Base-by-base conservation (phyloP, 1,140 invertebrate genomes). In the Mamestra configurata region DNA sequence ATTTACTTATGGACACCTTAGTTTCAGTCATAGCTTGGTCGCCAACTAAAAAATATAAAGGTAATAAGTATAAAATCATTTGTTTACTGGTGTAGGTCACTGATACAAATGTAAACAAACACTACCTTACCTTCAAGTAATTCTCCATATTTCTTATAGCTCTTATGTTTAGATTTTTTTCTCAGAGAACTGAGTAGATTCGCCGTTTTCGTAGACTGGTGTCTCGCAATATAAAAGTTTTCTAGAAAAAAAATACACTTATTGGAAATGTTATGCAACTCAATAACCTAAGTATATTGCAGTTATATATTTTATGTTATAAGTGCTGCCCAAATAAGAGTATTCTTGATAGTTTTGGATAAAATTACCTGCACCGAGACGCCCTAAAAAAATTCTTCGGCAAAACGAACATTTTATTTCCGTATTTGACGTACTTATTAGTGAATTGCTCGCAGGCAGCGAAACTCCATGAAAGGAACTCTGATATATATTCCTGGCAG, bases 1-100 rank as follows among this genome's bases (percentile, higher is more conserved):
- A 89, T 81, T 96, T 97, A 80, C 96, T 96, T 3, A 97, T 96
- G 8, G 95, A 92, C 18, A 97, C 96, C 88, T 96, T 97, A 46
- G 95, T 96, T 88, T 97, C 96, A 66, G 88, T 96, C 84, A 96
- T 96, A 5, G 91, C 94, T 18, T 94, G 89, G 40, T 96, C 93
- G 40, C 96, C 96, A 51, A 97, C 97, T 97, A 87, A 70, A 93
- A 91, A 80, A 40, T 90, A 83, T 59, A 77, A 72, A 59, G 80
- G 46, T 79, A 79, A 77, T 76, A 73, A 64, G 76, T 79, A 73
- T 77, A 72, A 66, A 24, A 59, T 1, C 51, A 31, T 70, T 31
- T 27, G 70, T 61, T 57, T 43, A 40, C 18, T 11, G n/a, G 35
- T 7, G 15, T 15, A 49, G 18, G 22, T 49, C 22, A 49, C 11